phyloP scores from a whole-genome alignment of 2,888 invertebrate species.

The Aporophyla lueneburgensis region DNA sequence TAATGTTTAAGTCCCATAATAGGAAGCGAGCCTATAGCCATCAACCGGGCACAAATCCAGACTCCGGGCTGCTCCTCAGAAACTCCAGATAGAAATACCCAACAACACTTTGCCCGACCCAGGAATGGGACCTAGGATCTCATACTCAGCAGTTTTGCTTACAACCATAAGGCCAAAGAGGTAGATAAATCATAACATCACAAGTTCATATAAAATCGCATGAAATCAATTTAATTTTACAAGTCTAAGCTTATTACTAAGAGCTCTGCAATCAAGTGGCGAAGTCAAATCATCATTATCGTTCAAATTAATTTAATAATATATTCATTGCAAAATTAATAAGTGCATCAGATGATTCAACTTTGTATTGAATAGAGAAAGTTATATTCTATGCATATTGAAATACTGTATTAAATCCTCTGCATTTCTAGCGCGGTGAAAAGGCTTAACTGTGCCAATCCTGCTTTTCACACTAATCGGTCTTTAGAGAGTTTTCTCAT shows the following conservation, averaged over 20 bases:
- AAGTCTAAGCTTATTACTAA: not conserved
- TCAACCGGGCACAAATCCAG: no score
- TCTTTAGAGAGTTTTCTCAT: conserved; percentile 39
- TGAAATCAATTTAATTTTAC: not conserved
- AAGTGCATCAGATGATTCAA: not conserved
- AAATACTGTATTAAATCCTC: conserved; percentile 7
- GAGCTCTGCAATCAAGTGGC: not conserved
- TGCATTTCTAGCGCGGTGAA: conserved; percentile 17
- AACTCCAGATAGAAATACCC: no score
- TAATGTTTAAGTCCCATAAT: not conserved
- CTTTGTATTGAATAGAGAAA: not conserved
- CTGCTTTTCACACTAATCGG: conserved; percentile 44
- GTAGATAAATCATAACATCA: no score
- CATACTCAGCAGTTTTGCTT: no score
- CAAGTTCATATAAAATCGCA: no score
- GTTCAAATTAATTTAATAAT: not conserved
- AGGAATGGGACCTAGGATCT: no score
- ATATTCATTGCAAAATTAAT: conserved; percentile 2
- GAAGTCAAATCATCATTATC: not conserved
- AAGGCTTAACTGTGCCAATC: conserved; percentile 30
- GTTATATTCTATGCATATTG: not conserved
- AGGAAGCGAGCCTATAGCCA: no score
- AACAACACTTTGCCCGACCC: no score
- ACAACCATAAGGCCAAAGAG: no score
- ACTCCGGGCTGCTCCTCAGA: no score